Evolutionary conservation across 2,888 invertebrate genomes (phyloP).

Genomic region (Cantharis lateralis): DNA sequence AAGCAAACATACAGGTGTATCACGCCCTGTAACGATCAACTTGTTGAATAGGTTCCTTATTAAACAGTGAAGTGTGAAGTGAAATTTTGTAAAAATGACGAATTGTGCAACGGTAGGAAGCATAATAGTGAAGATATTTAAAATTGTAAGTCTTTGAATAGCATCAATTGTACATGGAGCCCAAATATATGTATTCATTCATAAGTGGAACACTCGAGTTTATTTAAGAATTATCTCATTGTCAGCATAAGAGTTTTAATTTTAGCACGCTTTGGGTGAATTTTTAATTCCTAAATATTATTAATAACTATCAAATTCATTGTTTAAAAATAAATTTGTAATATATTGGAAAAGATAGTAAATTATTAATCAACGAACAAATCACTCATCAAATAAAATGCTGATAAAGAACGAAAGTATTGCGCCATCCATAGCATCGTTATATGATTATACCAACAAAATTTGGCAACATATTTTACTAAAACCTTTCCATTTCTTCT

Average conservation of each 20-base stretch:
- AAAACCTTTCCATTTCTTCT: conserved; percentile 32
- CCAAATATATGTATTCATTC: not conserved
- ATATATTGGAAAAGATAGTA: not conserved
- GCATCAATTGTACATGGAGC: not conserved
- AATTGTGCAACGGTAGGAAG: conserved; percentile 81
- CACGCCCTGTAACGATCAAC: conserved; percentile 3
- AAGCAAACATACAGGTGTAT: conserved; percentile 24
- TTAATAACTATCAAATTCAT: not conserved
- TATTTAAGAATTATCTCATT: not conserved
- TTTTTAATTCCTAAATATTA: not conserved
- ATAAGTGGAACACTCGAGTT: not conserved
- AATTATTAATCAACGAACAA: not conserved
- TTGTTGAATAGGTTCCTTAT: not conserved
- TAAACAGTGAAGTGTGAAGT: not conserved
- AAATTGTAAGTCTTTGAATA: conserved; percentile 73
- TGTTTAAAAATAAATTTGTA: not conserved
- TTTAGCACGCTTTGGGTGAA: not conserved
- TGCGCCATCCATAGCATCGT: not conserved
- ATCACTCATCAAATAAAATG: not conserved
- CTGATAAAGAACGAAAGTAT: not conserved
- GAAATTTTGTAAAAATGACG: conserved; percentile 65
- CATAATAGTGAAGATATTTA: conserved; percentile 79
- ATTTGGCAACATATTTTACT: not conserved
- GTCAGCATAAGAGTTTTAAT: not conserved
- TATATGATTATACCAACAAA: not conserved